Conservation (phyloP, 1,140 invertebrate species). For the Colletes gigas region DNA sequence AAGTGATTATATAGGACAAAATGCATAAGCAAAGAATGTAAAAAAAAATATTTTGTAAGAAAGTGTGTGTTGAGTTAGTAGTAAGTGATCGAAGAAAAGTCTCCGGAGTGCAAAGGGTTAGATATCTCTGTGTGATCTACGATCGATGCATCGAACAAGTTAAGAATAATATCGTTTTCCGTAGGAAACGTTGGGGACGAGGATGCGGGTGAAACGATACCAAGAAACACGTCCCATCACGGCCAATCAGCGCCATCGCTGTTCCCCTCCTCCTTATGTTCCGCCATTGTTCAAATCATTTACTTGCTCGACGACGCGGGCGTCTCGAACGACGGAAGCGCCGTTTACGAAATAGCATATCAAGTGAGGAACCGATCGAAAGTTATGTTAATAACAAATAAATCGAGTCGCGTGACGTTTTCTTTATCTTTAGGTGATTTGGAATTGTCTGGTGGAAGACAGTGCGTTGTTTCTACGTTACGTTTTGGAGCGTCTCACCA, state of each 20-base stretch:
- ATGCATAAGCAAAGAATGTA: too few relatives aligned
- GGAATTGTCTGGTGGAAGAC: slow-evolving; percentile 99
- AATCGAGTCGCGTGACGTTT: background rate
- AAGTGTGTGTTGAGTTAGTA: too few relatives aligned
- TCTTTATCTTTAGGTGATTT: slow-evolving; percentile 88
- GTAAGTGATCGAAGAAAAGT: too few relatives aligned
- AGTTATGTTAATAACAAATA: background rate
- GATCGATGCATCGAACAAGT: background rate
- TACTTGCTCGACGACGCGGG: slow-evolving; percentile 97
- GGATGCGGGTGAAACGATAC: slow-evolving; percentile 86
- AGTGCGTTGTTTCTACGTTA: slow-evolving; percentile 97
- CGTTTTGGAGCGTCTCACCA: slow-evolving; percentile 96
- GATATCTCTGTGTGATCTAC: too few relatives aligned
- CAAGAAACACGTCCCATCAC: slow-evolving; percentile 87
- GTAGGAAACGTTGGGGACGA: slow-evolving; percentile 82
- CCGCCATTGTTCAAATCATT: slow-evolving; percentile 96
- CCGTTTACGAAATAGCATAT: slow-evolving; percentile 94
- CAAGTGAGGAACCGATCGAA: slow-evolving; percentile 82
- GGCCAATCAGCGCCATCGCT: slow-evolving; percentile 95
- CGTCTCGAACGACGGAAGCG: slow-evolving; percentile 95
- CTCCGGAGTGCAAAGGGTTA: too few relatives aligned
- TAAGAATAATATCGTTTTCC: background rate
- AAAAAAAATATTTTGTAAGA: too few relatives aligned
- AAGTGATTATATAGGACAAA: too few relatives aligned
- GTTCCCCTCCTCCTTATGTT: slow-evolving; percentile 98